Conservation (phyloP, 2,888 invertebrate genomes). For the Lingula anatina region DNA sequence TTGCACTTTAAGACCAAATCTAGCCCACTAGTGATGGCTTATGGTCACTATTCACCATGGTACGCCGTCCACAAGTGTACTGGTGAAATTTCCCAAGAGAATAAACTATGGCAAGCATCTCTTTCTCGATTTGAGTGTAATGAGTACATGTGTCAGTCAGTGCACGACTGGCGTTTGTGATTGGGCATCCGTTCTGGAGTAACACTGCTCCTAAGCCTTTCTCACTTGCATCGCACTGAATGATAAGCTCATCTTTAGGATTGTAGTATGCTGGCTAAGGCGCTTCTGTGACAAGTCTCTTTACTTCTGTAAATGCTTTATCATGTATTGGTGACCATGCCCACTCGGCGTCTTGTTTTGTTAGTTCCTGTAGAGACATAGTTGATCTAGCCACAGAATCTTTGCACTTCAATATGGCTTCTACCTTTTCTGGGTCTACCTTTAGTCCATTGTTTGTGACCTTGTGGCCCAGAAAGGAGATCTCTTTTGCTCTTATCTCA, state of each 20-base stretch:
- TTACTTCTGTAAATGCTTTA: constrained; percentile 9
- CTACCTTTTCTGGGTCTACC: constrained; percentile 13
- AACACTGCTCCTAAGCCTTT: constrained; percentile 18
- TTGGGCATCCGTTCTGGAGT: constrained; percentile 14
- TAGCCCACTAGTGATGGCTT: too few species aligned
- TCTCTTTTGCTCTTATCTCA: too few species aligned
- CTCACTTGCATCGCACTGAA: constrained; percentile 12
- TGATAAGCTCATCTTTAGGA: constrained; percentile 2
- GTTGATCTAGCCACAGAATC: constrained; percentile 14
- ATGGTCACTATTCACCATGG: constrained; percentile 1
- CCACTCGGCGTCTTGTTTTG: too few species aligned
- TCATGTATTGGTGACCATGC: constrained; percentile 10
- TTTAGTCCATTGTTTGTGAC: constrained; percentile 9
- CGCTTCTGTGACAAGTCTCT: constrained; percentile 6
- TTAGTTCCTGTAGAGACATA: constrained; percentile 15
- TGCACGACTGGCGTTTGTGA: too few species aligned
- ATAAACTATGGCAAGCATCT: constrained; percentile 4
- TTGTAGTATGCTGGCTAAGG: constrained; percentile 11
- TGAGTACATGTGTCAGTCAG: too few species aligned
- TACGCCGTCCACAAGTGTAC: constrained; percentile 2
- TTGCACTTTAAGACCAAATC: too few species aligned
- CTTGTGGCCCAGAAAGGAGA: too few species aligned
- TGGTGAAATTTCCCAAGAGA: constrained; percentile 2
- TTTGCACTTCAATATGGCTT: too few species aligned
- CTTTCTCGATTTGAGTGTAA: constrained; percentile 5